Evolutionary conservation across 1,140 invertebrate species (phyloP).

Genomic region (Trichonephila inaurata): DNA sequence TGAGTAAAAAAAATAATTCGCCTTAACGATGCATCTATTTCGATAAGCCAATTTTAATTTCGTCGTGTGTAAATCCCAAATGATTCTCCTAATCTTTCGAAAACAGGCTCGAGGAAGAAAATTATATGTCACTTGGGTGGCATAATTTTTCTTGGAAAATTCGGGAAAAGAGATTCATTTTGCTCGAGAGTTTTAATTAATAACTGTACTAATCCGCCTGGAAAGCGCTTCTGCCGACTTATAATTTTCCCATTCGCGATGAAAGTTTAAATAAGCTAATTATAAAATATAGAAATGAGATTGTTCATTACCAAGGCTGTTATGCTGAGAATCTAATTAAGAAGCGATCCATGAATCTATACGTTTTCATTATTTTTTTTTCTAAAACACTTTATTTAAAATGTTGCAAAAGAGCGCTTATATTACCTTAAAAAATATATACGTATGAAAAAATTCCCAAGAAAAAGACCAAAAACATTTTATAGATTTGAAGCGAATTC

Average conservation of each 20-base stretch:
- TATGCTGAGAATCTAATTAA: constrained; percentile 19
- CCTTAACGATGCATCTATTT: background rate
- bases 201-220: constrained; percentile 27
- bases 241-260: background rate
- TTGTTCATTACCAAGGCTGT: background rate
- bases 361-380: background rate
- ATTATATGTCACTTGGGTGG: constrained; percentile 50
- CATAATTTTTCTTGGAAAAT: constrained; percentile 6
- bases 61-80: constrained; percentile 12
- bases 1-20: background rate
- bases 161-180: constrained; percentile 31
- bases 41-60: constrained; percentile 41
- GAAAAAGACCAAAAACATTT: background rate
- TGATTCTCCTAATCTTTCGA: constrained; percentile 28
- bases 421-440: background rate
- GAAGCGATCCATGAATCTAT: background rate
- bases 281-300: constrained; percentile 18
- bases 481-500: background rate
- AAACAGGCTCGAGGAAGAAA: constrained; percentile 41
- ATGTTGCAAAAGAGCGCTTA: background rate
- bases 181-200: constrained; percentile 40
- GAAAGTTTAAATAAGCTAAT: constrained; percentile 40
- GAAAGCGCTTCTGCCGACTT: background rate
- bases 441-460: too few species aligned
- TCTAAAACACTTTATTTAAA: background rate